These are phyloP conservation scores for Cosmopolites sordidus DNA, from an alignment of 2,888 invertebrate genomes.

Conservation along the genomic window DNA sequence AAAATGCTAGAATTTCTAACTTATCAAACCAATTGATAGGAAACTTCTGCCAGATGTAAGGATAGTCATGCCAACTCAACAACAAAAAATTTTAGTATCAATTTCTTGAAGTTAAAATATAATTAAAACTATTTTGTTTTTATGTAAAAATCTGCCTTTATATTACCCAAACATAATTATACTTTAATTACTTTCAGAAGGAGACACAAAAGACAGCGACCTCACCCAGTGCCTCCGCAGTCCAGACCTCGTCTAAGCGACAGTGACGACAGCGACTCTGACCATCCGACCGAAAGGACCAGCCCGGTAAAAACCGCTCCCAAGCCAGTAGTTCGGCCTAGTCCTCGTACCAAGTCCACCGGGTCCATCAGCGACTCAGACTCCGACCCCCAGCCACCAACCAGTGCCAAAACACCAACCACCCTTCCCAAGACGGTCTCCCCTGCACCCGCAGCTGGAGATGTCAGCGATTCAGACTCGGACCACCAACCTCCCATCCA, in stretches of 20 bases:
- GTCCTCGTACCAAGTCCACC: constrained; percentile 43
- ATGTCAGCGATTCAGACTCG: not conserved
- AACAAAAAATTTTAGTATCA: no score
- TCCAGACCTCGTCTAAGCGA: not conserved
- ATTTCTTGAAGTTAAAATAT: no score
- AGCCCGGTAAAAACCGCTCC: constrained; percentile 31
- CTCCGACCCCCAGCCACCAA: not conserved
- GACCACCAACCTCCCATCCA: not conserved
- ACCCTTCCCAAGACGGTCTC: constrained; percentile 1
- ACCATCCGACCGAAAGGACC: constrained; percentile 17
- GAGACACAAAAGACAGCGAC: constrained; percentile 17
- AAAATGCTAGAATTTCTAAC: no score
- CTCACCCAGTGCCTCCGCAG: not conserved
- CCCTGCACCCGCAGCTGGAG: not conserved
- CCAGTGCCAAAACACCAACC: not conserved
- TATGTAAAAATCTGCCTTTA: no score
- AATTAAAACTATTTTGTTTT: no score
- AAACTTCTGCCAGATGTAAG: no score
- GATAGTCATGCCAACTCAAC: no score
- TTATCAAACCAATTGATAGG: no score
- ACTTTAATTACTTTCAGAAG: constrained; percentile 41
- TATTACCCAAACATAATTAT: no score
- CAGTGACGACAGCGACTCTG: constrained; percentile 11
- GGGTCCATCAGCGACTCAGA: constrained; percentile 42
- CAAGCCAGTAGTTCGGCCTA: constrained; percentile 43